Evolutionary conservation across 2,113 vertebrate species (phyloP).

Genomic region (Clarias batrachus): DNA sequence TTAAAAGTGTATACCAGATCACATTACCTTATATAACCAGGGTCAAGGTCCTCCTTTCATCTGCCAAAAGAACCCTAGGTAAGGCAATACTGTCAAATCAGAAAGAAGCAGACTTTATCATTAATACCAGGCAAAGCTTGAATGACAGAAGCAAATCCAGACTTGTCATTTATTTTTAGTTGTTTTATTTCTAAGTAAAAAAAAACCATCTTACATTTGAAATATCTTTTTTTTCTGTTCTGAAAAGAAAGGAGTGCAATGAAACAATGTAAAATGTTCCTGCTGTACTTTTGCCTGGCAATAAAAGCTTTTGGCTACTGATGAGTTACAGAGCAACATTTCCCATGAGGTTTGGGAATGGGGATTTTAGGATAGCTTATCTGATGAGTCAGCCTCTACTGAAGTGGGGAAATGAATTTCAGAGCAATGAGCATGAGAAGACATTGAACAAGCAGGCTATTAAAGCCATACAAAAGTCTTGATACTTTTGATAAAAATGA

Average conservation of each 20-base stretch:
- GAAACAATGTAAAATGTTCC: conserved; percentile 8
- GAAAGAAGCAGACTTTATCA: background rate
- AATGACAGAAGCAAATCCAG: conserved; percentile 12
- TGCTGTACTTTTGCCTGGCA: background rate
- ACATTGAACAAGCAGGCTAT: conserved; percentile 5
- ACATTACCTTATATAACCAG: background rate
- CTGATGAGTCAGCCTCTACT: conserved; percentile 30
- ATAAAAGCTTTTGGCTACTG: background rate
- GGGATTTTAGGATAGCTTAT: conserved; percentile 30
- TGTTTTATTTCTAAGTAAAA: background rate
- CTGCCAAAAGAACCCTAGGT: background rate
- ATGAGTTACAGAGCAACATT: conserved; percentile 12
- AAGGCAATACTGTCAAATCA: background rate
- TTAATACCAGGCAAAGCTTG: background rate
- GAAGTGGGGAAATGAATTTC: conserved; percentile 2
- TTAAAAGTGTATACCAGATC: background rate
- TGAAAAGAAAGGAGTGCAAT: background rate
- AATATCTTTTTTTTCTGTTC: background rate
- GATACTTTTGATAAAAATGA: background rate
- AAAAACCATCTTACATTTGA: background rate
- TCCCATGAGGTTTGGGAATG: background rate
- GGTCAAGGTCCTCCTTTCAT: too few species aligned
- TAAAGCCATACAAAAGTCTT: background rate
- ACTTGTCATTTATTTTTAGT: background rate
- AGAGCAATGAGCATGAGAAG: conserved; percentile 1